A percentile compares a stretch with the other conserved stretches of the same genome.
These are phyloP conservation scores for Ormyrus thymus DNA, from an alignment of 2,888 invertebrate species.

Conservation along the genomic window DNA sequence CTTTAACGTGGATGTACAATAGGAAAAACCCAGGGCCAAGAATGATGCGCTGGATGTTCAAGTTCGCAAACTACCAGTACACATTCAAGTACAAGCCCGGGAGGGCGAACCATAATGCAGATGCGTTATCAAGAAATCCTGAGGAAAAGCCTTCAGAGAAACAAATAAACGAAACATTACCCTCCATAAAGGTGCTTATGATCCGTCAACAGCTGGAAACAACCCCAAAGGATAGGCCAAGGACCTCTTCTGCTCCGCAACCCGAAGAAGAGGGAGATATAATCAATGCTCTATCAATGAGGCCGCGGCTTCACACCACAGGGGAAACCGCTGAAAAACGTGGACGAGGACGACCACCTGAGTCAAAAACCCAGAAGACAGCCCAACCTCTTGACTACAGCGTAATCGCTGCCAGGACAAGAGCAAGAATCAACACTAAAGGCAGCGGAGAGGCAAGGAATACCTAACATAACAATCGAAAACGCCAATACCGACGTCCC, in stretches of 20 bases:
- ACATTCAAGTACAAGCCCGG: not conserved
- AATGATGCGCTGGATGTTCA: conserved; percentile 6
- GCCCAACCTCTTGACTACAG: not conserved
- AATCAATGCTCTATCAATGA: not conserved
- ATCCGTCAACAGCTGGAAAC: no score
- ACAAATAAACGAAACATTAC: no score
- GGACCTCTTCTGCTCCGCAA: not conserved
- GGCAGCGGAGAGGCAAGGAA: no score
- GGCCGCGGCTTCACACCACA: not conserved
- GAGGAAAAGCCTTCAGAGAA: not conserved
- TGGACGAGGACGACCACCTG: not conserved
- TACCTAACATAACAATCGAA: no score
- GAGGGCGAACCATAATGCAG: not conserved
- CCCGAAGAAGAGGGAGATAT: no score
- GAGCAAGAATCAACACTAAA: not conserved
- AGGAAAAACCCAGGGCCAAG: not conserved
- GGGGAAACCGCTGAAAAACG: not conserved
- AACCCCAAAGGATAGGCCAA: not conserved
- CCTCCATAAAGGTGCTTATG: no score
- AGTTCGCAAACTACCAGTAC: not conserved
- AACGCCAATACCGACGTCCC: no score
- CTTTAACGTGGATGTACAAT: not conserved
- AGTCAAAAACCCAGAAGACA: not conserved
- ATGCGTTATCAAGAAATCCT: not conserved
- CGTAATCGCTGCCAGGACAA: not conserved